Percentiles rank a stretch among this genome's conserved stretches.
Conservation (phyloP, 2,113 vertebrate species). For the Erythrocercus mccallii region DNA sequence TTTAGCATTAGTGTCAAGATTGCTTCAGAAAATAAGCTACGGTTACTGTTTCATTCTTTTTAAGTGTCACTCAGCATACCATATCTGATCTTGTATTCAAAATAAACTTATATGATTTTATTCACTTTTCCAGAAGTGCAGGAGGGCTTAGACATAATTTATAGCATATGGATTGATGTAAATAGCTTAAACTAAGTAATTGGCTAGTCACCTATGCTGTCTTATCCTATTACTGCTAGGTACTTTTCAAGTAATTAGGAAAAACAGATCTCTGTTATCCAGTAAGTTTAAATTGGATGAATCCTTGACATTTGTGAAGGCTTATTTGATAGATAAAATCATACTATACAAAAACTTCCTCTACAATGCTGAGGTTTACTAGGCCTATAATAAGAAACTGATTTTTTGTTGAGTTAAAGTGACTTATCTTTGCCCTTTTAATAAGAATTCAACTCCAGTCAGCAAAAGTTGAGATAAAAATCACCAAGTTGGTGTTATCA, state of each 20-base stretch:
- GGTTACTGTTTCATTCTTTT: slow-evolving; percentile 76
- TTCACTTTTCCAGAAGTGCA: slow-evolving; percentile 62
- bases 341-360: neutral
- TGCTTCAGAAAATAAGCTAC: slow-evolving; percentile 73
- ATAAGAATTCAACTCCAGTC: slow-evolving; percentile 46
- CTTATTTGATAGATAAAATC: slow-evolving; percentile 56
- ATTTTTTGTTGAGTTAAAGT: slow-evolving; percentile 44
- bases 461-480: slow-evolving; percentile 54
- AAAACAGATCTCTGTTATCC: slow-evolving; percentile 20
- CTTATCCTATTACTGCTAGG: slow-evolving; percentile 48
- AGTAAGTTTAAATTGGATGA: slow-evolving; percentile 32
- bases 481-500: slow-evolving; percentile 3
- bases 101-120: slow-evolving; percentile 70
- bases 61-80: slow-evolving; percentile 72
- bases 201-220: slow-evolving; percentile 31
- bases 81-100: slow-evolving; percentile 67
- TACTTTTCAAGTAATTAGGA: slow-evolving; percentile 40
- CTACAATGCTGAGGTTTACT: neutral
- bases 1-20: slow-evolving; percentile 79
- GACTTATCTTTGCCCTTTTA: slow-evolving; percentile 55
- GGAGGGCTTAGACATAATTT: slow-evolving; percentile 59
- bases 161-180: slow-evolving; percentile 53
- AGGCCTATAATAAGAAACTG: slow-evolving; percentile 36
- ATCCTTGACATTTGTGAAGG: slow-evolving; percentile 24
- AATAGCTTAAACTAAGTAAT: slow-evolving; percentile 52